phyloP scores from a whole-genome alignment of 1,140 invertebrate genomes.

The Kradibia gibbosae region DNA sequence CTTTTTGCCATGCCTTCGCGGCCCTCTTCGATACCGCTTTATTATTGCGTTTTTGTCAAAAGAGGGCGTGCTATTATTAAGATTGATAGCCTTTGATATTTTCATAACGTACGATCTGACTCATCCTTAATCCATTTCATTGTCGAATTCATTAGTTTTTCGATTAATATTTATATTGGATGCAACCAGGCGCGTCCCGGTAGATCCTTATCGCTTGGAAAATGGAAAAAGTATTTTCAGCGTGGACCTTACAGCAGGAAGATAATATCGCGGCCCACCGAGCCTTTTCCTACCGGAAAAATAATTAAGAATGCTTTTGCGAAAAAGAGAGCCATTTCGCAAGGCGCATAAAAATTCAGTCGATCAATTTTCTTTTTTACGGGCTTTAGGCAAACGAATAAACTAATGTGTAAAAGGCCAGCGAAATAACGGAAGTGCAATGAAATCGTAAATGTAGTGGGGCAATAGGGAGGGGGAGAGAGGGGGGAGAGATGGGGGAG shows the following conservation, averaged over 20 bases:
- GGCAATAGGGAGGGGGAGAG: background rate
- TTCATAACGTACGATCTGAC: slow-evolving; percentile 26
- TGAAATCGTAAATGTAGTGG: slow-evolving; percentile 12
- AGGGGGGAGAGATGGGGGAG: too few relatives aligned
- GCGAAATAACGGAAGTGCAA: slow-evolving; percentile 28
- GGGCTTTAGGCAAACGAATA: background rate
- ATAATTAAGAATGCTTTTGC: background rate
- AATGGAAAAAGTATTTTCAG: background rate
- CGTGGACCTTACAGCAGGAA: background rate
- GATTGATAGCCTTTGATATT: slow-evolving; percentile 46
- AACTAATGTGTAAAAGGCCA: slow-evolving; percentile 25
- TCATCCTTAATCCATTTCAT: slow-evolving; percentile 5
- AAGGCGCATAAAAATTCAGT: slow-evolving; percentile 3
- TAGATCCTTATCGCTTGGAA: slow-evolving; percentile 3
- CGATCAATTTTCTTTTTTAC: background rate
- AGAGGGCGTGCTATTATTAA: slow-evolving; percentile 41
- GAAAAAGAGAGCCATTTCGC: background rate
- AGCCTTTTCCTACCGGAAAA: background rate
- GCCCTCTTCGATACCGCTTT: background rate
- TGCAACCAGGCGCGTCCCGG: too few relatives aligned
- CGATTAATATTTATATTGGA: slow-evolving; percentile 36
- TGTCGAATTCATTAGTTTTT: slow-evolving; percentile 34
- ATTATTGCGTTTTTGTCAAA: slow-evolving; percentile 42
- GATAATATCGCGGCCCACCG: background rate
- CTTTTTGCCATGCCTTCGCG: slow-evolving; percentile 12